Percentiles rank a stretch among this genome's conserved stretches.
These are phyloP conservation scores for Bujurquina vittata DNA, from an alignment of 2,113 vertebrate genomes.

Conservation along the genomic window DNA sequence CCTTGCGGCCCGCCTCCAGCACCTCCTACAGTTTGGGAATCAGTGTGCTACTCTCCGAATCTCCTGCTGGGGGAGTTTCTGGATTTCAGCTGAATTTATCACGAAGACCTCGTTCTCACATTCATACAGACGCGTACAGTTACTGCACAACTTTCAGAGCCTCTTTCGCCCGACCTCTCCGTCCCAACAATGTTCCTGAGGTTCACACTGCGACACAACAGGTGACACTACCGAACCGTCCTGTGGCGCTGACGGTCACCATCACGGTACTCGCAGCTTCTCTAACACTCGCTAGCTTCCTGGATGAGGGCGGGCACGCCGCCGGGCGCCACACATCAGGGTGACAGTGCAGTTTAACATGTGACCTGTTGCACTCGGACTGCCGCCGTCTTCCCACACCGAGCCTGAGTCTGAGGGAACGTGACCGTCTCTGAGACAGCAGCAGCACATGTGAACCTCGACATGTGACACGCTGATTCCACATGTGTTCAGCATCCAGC, in stretches of 20 bases:
- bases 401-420: not conserved
- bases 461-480: not conserved
- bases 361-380: not conserved
- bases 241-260: not conserved
- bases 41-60: accelerated
- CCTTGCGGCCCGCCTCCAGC: not conserved
- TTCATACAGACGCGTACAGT: not conserved
- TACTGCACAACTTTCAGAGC: not conserved
- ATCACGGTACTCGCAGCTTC: not conserved
- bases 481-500: not conserved
- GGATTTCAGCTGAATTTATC: not conserved
- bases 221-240: not conserved
- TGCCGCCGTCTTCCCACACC: not conserved
- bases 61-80: not conserved
- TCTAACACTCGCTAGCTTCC: not conserved
- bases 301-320: too few species aligned
- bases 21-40: not conserved
- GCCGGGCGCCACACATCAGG: not conserved
- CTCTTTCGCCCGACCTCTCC: not conserved
- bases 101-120: not conserved
- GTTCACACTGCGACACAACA: not conserved
- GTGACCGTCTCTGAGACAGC: not conserved
- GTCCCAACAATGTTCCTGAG: not conserved
- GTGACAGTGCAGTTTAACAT: constrained; percentile 5
- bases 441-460: not conserved